Conservation (phyloP, 2,797 vertebrate genomes). For the Allobates femoralis region DNA sequence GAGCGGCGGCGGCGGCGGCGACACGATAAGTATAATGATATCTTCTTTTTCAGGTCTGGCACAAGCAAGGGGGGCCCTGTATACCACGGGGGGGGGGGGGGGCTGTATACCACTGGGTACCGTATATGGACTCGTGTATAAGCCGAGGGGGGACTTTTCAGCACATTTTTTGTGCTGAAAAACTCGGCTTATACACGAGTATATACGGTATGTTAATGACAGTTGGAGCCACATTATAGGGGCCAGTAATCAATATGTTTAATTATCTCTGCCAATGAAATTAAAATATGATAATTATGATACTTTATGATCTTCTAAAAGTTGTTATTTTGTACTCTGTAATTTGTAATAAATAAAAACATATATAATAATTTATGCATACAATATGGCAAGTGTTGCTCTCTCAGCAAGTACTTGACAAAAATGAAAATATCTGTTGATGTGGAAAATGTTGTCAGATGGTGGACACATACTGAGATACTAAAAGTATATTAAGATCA, state of each 20-base stretch:
- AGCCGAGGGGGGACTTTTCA: too few relatives aligned
- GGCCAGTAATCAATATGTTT: not conserved
- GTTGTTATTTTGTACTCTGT: not conserved
- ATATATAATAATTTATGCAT: not conserved
- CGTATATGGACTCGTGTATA: too few relatives aligned
- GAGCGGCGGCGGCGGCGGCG: too few relatives aligned
- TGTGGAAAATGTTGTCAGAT: conserved; percentile 57
- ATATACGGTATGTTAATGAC: not conserved
- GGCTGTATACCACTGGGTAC: too few relatives aligned
- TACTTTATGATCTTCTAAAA: not conserved
- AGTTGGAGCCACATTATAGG: not conserved
- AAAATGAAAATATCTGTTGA: conserved; percentile 62
- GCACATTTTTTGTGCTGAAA: too few relatives aligned
- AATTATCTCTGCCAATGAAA: not conserved
- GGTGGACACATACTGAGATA: conserved; percentile 35
- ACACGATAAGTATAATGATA: too few relatives aligned
- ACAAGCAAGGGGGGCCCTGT: too few relatives aligned
- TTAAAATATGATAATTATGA: too few relatives aligned
- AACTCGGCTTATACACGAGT: too few relatives aligned
- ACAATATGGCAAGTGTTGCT: conserved; percentile 54
- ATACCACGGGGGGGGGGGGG: too few relatives aligned
- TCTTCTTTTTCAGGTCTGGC: too few relatives aligned
- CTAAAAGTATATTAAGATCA: conserved; percentile 63
- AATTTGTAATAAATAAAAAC: not conserved
- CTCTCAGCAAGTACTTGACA: conserved; percentile 33